Base-by-base conservation (phyloP, 2,113 vertebrate species). In the Onychorhynchus coronatus region DNA sequence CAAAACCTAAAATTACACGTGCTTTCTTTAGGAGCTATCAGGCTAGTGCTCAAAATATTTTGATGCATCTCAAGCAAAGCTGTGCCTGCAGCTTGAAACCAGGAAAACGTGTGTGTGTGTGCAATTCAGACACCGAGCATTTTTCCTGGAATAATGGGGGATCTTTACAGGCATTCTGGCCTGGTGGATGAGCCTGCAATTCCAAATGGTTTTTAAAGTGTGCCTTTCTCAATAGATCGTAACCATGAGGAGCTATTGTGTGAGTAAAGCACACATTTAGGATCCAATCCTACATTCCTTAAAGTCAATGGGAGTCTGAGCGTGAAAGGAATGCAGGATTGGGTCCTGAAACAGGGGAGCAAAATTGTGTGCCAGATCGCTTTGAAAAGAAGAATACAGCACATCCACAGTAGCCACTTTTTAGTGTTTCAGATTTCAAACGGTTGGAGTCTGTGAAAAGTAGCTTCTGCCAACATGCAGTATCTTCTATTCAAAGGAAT, bases 171-270 rank as follows among this genome's bases (percentile, higher is more conserved):
- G 85, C 93, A 61, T 95, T 91, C 89, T 88, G 90, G 93, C 78
- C 92, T 81, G 59, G 88, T 82, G 87, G 95, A 95, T 95, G 95
- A 96, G 90, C 81, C 94, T 58, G 86, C 71, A 72, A 61, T 96
- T 93, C 93, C 96, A 88, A 97, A 94, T 97, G 95, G 90, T 96
- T 97, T 96, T 94, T 93, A 94, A 93, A 95, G 92, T 95, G 91
- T 83, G 96, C 78, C 68, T 87, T 96, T 91, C 95, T 96, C 91
- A 93, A 92, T 95, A 72, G 92, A 95, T 95, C 14, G 91, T 81
- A 94, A 91, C 96, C 91, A 82, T 76, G 85, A 97, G 93, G 95
- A 91, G 95, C 89, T 93, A 95, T 95, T 95, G 95, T 94, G 88
- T 80, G 89, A 84, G 66, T n/a, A 91, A 89, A 96, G 89, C 94